Evolutionary conservation across 2,113 vertebrate species (phyloP), one percentile per base, ranked within the genome.

Genomic region (Balaeniceps rex): DNA sequence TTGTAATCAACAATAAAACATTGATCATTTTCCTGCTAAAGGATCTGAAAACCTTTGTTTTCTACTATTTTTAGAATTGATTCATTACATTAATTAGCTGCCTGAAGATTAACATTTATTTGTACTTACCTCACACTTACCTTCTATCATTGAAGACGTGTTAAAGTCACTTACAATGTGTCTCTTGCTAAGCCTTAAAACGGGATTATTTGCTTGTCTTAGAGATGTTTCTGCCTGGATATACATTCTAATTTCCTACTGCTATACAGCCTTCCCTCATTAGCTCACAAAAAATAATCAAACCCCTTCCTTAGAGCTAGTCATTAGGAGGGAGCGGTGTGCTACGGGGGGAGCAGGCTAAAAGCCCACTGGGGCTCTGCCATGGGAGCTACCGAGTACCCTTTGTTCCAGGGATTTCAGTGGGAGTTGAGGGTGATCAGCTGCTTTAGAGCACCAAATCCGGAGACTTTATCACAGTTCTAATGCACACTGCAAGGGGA

Each of bases 21-120:
- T 15, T 1, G 31, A 83, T 75, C 79, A 40, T 46, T 77, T 96
- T 58, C 36, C 64, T 63, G n/a, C 36, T 83, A 75, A 94, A 87
- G 79, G 77, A 94, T 90, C 49, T 80, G 54, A 86, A 97, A 97
- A 88, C 40, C 14, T 95, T 94, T 90, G 71, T 94, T 95, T 97
- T 70, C 85, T 78, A 76, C 74, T 95, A 91, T 95, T 95, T 98
- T 98, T 96, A 97, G 93, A 98, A 94, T 75, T 92, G 82, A 97
- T 97, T 96, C 75, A 88, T 91, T 90, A 95, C 88, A 78, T 96
- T 97, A 97, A 97, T 98, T 93, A 97, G 95, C 66, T 94, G 90
- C 49, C 72, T 90, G 80, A 80, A 95, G 94, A 97, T 96, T 93
- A 98, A 95, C 90, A 85, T 96, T 95, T 96, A 96, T 93, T 97